These are phyloP conservation scores for Callionymus lyra DNA, from an alignment of 2,113 vertebrate genomes.

Conservation along the genomic window DNA sequence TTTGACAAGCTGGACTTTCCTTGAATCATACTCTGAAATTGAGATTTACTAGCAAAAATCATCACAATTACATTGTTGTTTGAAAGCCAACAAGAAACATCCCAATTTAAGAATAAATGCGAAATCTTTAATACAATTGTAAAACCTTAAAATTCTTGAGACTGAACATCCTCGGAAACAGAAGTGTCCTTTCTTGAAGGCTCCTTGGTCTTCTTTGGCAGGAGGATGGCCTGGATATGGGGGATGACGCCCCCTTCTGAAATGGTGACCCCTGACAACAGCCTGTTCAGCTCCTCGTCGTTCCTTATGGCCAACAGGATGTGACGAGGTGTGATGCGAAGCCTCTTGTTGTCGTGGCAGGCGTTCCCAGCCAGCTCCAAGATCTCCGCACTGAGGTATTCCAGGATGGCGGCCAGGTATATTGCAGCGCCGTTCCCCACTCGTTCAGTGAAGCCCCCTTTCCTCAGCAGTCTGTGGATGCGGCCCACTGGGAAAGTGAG, in stretches of 20 bases:
- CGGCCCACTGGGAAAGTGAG: constrained; percentile 68
- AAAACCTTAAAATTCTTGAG: constrained; percentile 64
- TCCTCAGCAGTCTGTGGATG: constrained; percentile 55
- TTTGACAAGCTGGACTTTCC: no score
- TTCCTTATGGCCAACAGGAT: constrained; percentile 69
- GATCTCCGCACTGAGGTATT: constrained; percentile 69
- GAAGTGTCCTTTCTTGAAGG: constrained; percentile 12
- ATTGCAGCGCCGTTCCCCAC: constrained; percentile 51
- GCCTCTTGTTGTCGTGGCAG: constrained; percentile 61
- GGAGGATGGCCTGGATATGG: constrained; percentile 57
- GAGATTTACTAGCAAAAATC: no score
- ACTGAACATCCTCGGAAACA: constrained; percentile 35
- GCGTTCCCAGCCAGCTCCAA: constrained; percentile 71
- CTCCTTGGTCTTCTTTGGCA: constrained; percentile 54
- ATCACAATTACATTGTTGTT: no score
- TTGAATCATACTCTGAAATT: no score
- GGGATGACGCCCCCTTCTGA: constrained; percentile 65
- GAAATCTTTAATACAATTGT: no score
- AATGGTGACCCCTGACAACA: constrained; percentile 64
- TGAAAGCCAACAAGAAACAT: no score
- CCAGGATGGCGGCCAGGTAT: constrained; percentile 65
- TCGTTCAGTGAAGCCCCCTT: constrained; percentile 45
- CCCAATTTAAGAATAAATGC: no score
- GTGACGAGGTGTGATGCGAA: constrained; percentile 61
- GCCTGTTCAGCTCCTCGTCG: constrained; percentile 66